Base-by-base conservation (phyloP, 2,797 vertebrate species). In the Lepidocolaptes lacrymiger region DNA sequence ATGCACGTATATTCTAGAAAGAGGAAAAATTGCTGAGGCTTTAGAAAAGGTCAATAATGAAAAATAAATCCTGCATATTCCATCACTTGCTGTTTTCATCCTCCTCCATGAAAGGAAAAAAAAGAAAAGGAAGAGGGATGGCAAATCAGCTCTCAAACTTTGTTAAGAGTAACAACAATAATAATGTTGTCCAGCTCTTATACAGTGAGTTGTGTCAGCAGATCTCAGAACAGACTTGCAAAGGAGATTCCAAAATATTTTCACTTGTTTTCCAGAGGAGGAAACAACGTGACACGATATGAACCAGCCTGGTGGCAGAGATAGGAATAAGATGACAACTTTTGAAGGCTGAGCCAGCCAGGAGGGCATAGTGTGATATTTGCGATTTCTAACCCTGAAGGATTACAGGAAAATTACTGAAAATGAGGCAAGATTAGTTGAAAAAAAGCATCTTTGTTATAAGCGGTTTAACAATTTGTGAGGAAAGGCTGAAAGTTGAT, bases 71-170 rank as follows among this genome's bases (percentile, higher is more conserved):
- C 43, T 89, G 28, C 44, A 77, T 72, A 88, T 59, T 44, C 24
- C n/a, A 83, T 78, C 63, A 80, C 78, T 80, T 92, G 62, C 87
- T 79, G 80, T 59, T 76, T 96, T 94, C 94, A 95, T 46, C 52
- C 86, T 97, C 36, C 22, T 71, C 17, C 21, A 64, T 67, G 30
- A 67, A 88, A 88, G 84, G 7, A 32, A 88, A 75, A 75, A 55
- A 28, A 19, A 6, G 23, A 7, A 93, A 7, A 93, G 48, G 14
- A 66, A 74, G 4, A 86, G 28, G 12, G 20, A 49, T 17, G 61
- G 52, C 63, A 79, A 85, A 75, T 48, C 43, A 62, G 13, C 7
- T 87, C 61, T 85, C 67, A 82, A 54, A 73, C 6, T 67, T 64
- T 56, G 41, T 26, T 74, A 82, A 26, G 22, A 90, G 51, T 61